Percentiles rank a stretch among this genome's conserved stretches.
Evolutionary conservation across 2,888 invertebrate genomes (phyloP).

Genomic region (Diplolepis rosae): DNA sequence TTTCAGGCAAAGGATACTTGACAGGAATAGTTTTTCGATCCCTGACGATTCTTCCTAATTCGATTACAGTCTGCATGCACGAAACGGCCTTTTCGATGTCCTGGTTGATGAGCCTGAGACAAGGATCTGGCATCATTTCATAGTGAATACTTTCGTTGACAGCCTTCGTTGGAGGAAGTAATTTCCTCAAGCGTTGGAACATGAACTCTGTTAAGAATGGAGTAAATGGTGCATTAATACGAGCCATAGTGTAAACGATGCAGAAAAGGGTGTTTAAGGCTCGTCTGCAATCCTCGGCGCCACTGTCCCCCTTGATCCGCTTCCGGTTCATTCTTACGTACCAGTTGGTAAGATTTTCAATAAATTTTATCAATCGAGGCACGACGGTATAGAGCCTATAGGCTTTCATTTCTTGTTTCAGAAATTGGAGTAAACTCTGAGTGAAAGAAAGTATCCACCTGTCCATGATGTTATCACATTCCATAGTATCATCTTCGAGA

Average conservation of each 20-base stretch:
- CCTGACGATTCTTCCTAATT: conserved; percentile 92
- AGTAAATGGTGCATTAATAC: conserved; percentile 97
- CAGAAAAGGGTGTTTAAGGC: conserved; percentile 92
- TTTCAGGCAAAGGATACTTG: conserved; percentile 96
- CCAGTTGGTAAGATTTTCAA: conserved; percentile 99
- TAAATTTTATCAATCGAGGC: conserved; percentile 93
- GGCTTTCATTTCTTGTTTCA: conserved; percentile 93
- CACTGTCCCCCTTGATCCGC: conserved; percentile 93
- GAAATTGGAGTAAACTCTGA: conserved; percentile 91
- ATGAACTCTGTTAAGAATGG: conserved; percentile 97
- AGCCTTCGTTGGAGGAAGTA: conserved; percentile 76
- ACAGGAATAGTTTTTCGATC: conserved; percentile 95
- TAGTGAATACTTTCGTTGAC: conserved; percentile 90
- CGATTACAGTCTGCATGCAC: conserved; percentile 96
- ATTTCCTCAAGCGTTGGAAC: conserved; percentile 88
- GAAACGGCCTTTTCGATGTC: conserved; percentile 92
- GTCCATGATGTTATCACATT: conserved; percentile 89
- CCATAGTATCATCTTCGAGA: conserved; percentile 49
- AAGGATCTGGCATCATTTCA: conserved; percentile 88
- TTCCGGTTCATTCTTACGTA: conserved; percentile 97
- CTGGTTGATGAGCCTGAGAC: conserved; percentile 83
- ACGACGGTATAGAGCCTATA: conserved; percentile 97
- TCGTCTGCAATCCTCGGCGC: conserved; percentile 85
- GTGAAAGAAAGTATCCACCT: conserved; percentile 98
- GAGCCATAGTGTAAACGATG: conserved; percentile 90